Conservation (phyloP, 2,113 vertebrate species). For the Eublepharis macularius region DNA sequence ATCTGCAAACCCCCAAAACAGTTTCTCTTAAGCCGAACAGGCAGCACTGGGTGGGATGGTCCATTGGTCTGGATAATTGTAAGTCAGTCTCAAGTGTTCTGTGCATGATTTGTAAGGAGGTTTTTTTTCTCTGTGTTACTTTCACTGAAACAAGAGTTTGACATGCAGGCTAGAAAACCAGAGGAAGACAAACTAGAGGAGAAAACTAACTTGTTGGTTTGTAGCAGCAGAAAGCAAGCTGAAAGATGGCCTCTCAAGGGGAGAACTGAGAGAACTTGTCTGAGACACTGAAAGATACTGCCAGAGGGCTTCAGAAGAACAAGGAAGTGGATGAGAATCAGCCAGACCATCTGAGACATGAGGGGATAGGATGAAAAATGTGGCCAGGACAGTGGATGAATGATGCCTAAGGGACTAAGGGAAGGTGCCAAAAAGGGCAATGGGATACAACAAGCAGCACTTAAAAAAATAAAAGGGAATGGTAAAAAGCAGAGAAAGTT, state of each 20-base stretch:
- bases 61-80: not conserved
- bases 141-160: not conserved
- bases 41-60: not conserved
- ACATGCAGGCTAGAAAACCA: not conserved
- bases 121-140: not conserved
- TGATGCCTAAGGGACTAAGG: conserved; percentile 10
- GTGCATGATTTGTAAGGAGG: not conserved
- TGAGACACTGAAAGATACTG: conserved; percentile 13
- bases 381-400: not conserved
- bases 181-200: not conserved
- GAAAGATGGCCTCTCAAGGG: not conserved
- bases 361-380: conserved; percentile 15
- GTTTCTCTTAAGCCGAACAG: not conserved
- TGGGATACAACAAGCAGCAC: conserved; percentile 10
- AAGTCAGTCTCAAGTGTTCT: not conserved
- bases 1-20: not conserved
- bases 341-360: conserved; percentile 24
- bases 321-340: conserved; percentile 29
- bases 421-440: not conserved
- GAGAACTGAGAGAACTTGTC: not conserved
- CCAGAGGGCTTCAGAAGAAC: conserved; percentile 23
- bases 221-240: not conserved
- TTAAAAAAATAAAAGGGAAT: not conserved
- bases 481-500: not conserved
- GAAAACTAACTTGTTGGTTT: not conserved